phyloP scores from a whole-genome alignment of 2,888 invertebrate genomes.

The Clepsis dumicolana region DNA sequence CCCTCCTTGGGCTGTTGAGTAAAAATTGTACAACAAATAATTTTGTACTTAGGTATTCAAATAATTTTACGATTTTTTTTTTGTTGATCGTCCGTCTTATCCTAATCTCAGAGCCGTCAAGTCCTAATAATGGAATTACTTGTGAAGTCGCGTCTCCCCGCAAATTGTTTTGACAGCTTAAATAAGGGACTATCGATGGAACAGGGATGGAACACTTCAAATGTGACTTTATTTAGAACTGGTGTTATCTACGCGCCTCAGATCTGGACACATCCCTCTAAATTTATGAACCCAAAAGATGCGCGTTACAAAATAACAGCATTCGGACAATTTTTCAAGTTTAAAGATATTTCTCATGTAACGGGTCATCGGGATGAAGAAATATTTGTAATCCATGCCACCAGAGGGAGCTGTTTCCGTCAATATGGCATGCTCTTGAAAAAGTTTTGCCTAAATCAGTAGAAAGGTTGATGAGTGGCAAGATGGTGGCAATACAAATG shows the following conservation, averaged over 20 bases:
- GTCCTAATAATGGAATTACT: not conserved
- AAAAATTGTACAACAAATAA: too few relatives aligned
- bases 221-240: not conserved
- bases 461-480: not conserved
- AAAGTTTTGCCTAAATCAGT: not conserved
- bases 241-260: too few relatives aligned
- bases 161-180: slow-evolving; percentile 8
- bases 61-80: not conserved
- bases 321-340: not conserved
- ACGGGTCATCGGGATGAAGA: not conserved
- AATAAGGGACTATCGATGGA: slow-evolving; percentile 7
- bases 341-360: not conserved
- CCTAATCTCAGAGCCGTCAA: not conserved
- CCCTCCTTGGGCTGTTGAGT: too few relatives aligned
- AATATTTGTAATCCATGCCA: not conserved
- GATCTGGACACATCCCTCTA: not conserved
- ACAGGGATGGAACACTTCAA: not conserved
- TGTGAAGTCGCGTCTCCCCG: not conserved
- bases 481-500: too few relatives aligned
- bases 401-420: not conserved
- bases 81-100: not conserved
- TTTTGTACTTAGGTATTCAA: not conserved
- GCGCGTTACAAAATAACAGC: not conserved
- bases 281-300: not conserved
- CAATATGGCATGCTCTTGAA: not conserved